Base-by-base conservation (phyloP, 2,797 vertebrate genomes). In the Eleutherodactylus coqui region DNA sequence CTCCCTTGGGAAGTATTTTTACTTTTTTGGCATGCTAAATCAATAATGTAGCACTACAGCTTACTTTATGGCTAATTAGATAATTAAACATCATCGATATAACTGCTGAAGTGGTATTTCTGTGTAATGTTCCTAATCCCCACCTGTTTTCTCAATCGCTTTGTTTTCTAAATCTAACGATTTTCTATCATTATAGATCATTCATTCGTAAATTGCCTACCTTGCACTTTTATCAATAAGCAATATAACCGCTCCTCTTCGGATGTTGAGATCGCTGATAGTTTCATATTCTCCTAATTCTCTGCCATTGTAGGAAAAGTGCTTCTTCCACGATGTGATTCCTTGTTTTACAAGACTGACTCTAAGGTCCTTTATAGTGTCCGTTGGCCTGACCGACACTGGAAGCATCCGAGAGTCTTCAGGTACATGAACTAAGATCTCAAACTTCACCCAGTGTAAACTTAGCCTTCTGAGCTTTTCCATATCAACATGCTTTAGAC, bases 251-350 rank as follows among this genome's bases (percentile, higher is more conserved):
- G 94, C 91, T 58, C 94, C 95, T 3, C 94, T 94, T 89, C 93
- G 92, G 86, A 95, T 93, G 4, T 91, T 91, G 83, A 92, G 94
- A 73, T 94, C 93, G 75, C 92, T 94, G 84, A 95, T 91, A 0
- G 93, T 94, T 88, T 94, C 93, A 0, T 94, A 92, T 88, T 95
- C 95, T 75, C 90, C 92, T 0, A 95, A 92, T 69, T 92, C 91
- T 83, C 91, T 91, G 79, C 94, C 93, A 75, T 95, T 95, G 91
- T 95, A 95, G 88, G 93, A 94, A 90, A 95, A 95, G 0, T 92
- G 91, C 85, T 94, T 94, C 64, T 93, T 93, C 94, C 95, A 95
- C 13, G 94, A 95, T 10, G 93, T 90, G 89, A 95, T 64, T 0
- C 95, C 95, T 85, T 92, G 92, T 73, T 92, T 88, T 1, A 95